Base-by-base conservation (phyloP, 2,113 vertebrate species). In the Ptychochromis oligacanthus region DNA sequence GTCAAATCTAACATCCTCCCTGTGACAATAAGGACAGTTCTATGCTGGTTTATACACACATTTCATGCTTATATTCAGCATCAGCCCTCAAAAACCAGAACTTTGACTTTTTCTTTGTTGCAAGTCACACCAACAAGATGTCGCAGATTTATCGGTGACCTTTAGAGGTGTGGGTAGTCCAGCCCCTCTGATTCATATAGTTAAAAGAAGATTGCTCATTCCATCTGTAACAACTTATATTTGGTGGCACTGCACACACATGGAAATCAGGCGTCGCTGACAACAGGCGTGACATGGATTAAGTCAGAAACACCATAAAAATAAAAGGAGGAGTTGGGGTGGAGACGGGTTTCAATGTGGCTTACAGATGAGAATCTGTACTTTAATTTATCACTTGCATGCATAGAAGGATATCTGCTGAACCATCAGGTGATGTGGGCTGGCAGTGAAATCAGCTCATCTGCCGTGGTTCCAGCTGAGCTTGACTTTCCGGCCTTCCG, bases 161-260 rank as follows among this genome's bases (percentile, higher is more conserved):
- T 20, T 28, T 49, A 2, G 64, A 12, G 64, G 1, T 70, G 65
- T 49, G 65, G 49, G 65, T 26, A 49, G 65, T 43, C 49, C n/a
- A 4, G 9, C 17, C 46, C 67, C 67, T 72, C 43, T 8, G 18
- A 54, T 18, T 54, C 67, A 52, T 6, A 34, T 34, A 31, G 67
- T n/a, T 46, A 13, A 46, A 14, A 46, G 43, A 46, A 46, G 49
- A 17, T 17, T 18, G 2, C 18, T 72, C 26, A 1, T 54, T 54
- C 20, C 26, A 0, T 54, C 46, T 72, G 11, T 20, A 34, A 20
- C 10, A 72, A 28, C 65, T 52, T 18, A 0, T 31, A 0, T 52
- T 3, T 3, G 2, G n/a, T 22, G 4, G 12, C 17, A 0, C 0
- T 72, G 26, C 26, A 0, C 67, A 72, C 26, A 34, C 10, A 0